Conservation (phyloP, 2,888 invertebrate genomes). For the Pollenia angustigena region DNA sequence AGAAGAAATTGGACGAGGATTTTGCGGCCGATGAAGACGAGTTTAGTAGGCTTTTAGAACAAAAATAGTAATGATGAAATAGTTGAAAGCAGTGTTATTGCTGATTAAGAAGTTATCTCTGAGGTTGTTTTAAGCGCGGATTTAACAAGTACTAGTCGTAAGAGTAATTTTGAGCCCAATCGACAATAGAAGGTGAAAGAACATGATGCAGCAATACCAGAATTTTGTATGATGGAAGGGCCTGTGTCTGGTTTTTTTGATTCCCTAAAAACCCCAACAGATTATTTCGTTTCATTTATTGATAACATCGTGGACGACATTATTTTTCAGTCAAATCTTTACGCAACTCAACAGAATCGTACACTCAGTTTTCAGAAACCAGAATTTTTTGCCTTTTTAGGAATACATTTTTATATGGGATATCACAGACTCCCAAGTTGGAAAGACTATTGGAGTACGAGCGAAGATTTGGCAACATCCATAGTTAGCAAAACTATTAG, state of each 20-base stretch:
- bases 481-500: constrained; percentile 58
- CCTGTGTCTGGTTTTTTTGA: no score
- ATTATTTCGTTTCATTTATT: no score
- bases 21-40: background rate
- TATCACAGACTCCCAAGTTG: constrained; percentile 54
- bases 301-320: no score
- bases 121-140: background rate
- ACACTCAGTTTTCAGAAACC: constrained; percentile 5
- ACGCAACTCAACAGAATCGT: no score
- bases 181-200: background rate
- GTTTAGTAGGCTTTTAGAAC: background rate
- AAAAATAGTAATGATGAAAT: background rate
- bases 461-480: constrained; percentile 30
- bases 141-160: background rate
- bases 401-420: constrained; percentile 53
- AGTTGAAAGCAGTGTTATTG: background rate
- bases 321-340: no score
- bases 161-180: background rate
- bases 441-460: constrained; percentile 57
- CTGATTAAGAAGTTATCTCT: background rate
- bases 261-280: no score
- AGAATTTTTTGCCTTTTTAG: constrained; percentile 30
- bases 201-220: background rate
- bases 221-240: no score
- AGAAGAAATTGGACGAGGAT: no score